phyloP scores from a whole-genome alignment of 2,113 vertebrate genomes.

The Riparia riparia region DNA sequence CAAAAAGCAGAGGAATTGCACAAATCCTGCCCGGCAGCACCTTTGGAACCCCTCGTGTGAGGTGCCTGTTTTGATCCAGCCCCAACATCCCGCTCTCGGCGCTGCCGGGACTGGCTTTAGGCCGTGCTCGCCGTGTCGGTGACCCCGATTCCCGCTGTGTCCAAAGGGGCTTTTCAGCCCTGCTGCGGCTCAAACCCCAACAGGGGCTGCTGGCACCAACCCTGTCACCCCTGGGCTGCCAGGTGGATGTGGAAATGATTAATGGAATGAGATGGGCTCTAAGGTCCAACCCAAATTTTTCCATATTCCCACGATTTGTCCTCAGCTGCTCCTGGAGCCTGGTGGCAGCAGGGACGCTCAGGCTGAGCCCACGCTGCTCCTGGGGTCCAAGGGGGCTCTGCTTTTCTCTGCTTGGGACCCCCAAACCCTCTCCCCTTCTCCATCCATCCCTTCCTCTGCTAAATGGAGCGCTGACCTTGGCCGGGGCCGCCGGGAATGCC shows the following conservation, averaged over 20 bases:
- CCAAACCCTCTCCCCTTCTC: not conserved
- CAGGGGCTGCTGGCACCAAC: not conserved
- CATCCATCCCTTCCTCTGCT: not conserved
- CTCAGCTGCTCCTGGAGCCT: fast-evolving
- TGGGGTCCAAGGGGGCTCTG: not conserved
- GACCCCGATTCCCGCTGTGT: fast-evolving
- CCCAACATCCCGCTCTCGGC: fast-evolving
- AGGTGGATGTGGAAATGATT: fast-evolving
- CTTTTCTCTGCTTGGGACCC: fast-evolving
- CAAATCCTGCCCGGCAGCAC: not conserved
- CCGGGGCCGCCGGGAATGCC: not conserved
- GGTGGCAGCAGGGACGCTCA: not conserved
- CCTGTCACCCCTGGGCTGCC: no score
- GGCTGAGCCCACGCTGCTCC: fast-evolving
- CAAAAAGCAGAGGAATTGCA: not conserved
- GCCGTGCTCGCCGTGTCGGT: fast-evolving
- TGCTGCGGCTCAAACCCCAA: not conserved
- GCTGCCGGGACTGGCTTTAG: fast-evolving
- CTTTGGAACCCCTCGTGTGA: not conserved
- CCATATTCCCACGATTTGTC: fast-evolving
- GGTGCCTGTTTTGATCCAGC: not conserved
- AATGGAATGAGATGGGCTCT: not conserved
- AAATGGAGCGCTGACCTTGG: not conserved
- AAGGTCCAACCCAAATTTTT: no score
- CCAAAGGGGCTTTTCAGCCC: not conserved